These are phyloP conservation scores for Cybosia mesomella DNA, from an alignment of 2,888 invertebrate species.

Conservation along the genomic window DNA sequence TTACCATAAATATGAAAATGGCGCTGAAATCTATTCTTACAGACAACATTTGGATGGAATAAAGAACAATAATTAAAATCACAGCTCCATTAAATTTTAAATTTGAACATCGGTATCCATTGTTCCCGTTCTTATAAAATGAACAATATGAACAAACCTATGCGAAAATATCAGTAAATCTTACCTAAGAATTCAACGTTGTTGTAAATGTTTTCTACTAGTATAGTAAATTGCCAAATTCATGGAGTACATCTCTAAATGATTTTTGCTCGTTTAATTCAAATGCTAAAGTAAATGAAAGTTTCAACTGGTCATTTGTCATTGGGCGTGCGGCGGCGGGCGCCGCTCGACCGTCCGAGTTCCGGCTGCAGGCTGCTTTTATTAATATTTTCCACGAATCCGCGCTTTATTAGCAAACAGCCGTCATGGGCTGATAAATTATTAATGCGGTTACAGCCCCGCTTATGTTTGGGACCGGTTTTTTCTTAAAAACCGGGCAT, in stretches of 20 bases:
- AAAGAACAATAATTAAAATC: too few relatives aligned
- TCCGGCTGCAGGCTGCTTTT: slow-evolving; percentile 83
- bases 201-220: background rate
- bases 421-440: slow-evolving; percentile 87
- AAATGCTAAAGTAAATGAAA: slow-evolving; percentile 81
- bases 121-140: too few relatives aligned
- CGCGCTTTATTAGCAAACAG: slow-evolving; percentile 87
- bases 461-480: slow-evolving; percentile 78
- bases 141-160: too few relatives aligned
- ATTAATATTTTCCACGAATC: slow-evolving; percentile 86
- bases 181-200: background rate
- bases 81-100: too few relatives aligned
- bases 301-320: slow-evolving; percentile 83
- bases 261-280: slow-evolving; percentile 68
- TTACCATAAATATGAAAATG: too few relatives aligned
- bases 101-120: too few relatives aligned
- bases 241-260: background rate
- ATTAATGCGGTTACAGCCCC: slow-evolving; percentile 84
- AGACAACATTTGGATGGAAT: too few relatives aligned
- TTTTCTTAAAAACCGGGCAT: slow-evolving; percentile 63
- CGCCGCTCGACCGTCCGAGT: slow-evolving; percentile 69
- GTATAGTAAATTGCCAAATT: background rate
- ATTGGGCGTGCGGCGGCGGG: slow-evolving; percentile 64
- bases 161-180: too few relatives aligned
- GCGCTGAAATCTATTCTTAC: too few relatives aligned